Conservation (phyloP, 1,140 invertebrate species). For the Pogonomyrmex barbatus region DNA sequence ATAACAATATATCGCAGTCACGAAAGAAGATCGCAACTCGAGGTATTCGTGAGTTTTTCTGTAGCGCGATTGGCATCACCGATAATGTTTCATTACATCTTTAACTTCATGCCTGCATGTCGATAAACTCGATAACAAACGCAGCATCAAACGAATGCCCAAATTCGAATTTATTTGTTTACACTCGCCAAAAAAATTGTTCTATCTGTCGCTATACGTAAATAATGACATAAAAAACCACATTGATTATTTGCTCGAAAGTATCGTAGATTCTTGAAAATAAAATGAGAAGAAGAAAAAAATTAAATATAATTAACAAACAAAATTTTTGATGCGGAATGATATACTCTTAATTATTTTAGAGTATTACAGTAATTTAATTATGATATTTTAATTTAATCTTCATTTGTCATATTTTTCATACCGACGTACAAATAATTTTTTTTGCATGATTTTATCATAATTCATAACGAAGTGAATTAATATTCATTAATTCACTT, state of each 20-base stretch:
- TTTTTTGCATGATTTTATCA: background rate
- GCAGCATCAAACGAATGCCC: background rate
- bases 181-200: background rate
- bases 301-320: background rate
- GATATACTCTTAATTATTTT: background rate
- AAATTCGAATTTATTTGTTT: constrained; percentile 39
- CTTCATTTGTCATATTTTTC: background rate
- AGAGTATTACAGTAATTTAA: constrained; percentile 16
- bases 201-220: background rate
- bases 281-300: background rate
- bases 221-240: constrained; percentile 8
- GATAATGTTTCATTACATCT: constrained; percentile 32
- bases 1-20: constrained; percentile 43
- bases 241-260: background rate
- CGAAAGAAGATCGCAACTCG: constrained; percentile 23
- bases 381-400: background rate
- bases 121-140: constrained; percentile 52
- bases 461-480: too few relatives aligned
- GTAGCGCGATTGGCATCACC: background rate
- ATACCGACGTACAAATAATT: background rate
- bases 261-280: background rate
- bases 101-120: constrained; percentile 17
- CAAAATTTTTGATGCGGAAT: background rate
- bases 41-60: constrained; percentile 51
- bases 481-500: background rate